Percentiles rank a stretch among this genome's conserved stretches.
phyloP scores from a whole-genome alignment of 1,140 invertebrate genomes.

The Vollenhovia emeryi region DNA sequence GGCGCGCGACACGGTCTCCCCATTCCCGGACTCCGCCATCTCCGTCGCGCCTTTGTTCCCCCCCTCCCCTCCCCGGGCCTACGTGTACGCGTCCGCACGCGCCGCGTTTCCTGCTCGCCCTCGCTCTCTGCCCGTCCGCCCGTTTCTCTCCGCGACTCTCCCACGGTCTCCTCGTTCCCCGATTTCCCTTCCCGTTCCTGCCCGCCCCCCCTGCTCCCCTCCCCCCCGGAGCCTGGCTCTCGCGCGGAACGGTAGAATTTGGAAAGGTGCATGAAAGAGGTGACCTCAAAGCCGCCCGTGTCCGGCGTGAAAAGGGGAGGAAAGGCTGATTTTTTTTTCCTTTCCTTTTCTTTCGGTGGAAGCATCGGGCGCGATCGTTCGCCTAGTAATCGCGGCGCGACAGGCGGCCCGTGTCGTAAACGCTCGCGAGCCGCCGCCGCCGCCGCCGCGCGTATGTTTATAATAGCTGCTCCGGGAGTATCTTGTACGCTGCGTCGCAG shows the following conservation, averaged over 20 bases:
- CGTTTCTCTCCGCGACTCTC: neutral
- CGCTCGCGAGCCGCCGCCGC: neutral
- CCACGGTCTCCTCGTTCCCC: neutral
- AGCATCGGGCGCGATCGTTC: too few species aligned
- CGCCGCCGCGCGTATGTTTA: too few species aligned
- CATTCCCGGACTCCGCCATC: neutral
- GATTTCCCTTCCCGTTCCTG: neutral
- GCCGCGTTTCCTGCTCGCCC: constrained; percentile 11
- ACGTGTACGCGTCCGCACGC: neutral
- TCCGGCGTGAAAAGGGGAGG: too few species aligned
- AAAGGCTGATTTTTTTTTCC: too few species aligned
- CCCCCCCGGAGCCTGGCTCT: neutral
- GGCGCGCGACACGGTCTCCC: too few species aligned
- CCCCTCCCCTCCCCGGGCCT: too few species aligned
- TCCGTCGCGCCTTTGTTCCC: constrained; percentile 46
- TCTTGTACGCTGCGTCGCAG: neutral
- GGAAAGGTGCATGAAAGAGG: neutral
- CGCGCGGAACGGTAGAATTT: neutral
- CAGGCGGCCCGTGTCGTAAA: neutral
- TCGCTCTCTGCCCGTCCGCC: neutral
- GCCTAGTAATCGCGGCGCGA: too few species aligned
- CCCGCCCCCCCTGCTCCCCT: too few species aligned
- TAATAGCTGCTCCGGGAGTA: neutral
- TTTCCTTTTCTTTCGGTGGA: too few species aligned
- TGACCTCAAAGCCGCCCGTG: neutral